Conservation (phyloP, 2,888 invertebrate genomes). For the Gasteruption jaculator region DNA sequence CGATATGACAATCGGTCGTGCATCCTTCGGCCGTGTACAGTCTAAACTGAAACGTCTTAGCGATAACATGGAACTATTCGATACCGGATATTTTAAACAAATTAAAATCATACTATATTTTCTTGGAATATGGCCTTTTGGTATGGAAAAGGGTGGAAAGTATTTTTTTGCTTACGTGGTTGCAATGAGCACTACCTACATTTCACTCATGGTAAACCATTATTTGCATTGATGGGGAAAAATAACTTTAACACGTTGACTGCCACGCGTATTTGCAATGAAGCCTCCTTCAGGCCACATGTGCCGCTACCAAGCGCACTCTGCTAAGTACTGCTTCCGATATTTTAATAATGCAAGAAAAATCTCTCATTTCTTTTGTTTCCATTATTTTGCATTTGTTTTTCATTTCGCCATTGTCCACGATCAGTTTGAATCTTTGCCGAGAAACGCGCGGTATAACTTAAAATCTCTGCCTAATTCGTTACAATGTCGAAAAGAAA, state of each 20-base stretch:
- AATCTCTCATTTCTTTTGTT: constrained; percentile 9
- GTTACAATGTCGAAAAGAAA: constrained; percentile 16
- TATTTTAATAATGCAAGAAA: constrained; percentile 14
- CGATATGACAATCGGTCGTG: no score
- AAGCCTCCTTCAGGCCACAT: constrained; percentile 13
- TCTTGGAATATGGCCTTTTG: no score
- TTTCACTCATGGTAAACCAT: no score
- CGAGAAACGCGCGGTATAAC: constrained; percentile 13
- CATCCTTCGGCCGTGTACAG: no score
- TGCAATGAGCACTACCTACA: no score
- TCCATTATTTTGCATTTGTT: constrained; percentile 8
- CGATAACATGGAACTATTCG: no score
- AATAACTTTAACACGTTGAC: constrained; percentile 19
- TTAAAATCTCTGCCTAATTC: constrained; percentile 16
- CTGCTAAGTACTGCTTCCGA: constrained; percentile 11
- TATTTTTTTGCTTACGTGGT: no score
- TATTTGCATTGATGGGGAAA: no score
- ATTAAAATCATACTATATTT: no score
- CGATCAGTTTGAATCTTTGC: constrained; percentile 17
- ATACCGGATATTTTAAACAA: no score
- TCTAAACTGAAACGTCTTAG: no score
- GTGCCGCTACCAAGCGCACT: constrained; percentile 13
- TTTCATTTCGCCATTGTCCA: constrained; percentile 12
- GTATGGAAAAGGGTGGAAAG: no score
- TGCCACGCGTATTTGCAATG: constrained; percentile 16